Conservation (phyloP, 1,140 invertebrate species). For the Pteromalus puparum region DNA sequence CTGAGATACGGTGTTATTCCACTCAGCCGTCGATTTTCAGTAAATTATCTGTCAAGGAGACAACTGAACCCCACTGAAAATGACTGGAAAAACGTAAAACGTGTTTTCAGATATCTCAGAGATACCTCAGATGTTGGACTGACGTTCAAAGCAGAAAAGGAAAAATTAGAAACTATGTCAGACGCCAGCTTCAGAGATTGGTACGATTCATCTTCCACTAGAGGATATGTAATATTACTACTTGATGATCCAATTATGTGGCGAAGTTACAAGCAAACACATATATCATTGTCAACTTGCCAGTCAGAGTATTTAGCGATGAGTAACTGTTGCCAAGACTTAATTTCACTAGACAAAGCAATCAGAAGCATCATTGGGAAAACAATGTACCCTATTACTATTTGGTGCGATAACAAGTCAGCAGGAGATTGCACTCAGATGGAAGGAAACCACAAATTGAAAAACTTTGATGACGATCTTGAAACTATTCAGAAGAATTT, state of each 20-base stretch:
- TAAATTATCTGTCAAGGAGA: background rate
- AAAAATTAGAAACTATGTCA: background rate
- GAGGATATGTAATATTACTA: slow-evolving; percentile 44
- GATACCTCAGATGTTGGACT: background rate
- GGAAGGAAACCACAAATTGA: no score
- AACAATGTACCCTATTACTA: slow-evolving; percentile 35
- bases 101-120: slow-evolving; percentile 28
- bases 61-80: background rate
- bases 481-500: no score
- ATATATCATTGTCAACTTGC: slow-evolving; percentile 58
- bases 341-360: slow-evolving; percentile 54
- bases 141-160: background rate
- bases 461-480: no score
- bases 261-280: slow-evolving; percentile 59
- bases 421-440: background rate
- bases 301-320: slow-evolving; percentile 64
- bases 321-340: slow-evolving; percentile 57
- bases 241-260: slow-evolving; percentile 56
- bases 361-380: slow-evolving; percentile 14
- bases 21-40: no score
- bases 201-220: slow-evolving; percentile 20
- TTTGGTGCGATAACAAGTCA: slow-evolving; percentile 50
- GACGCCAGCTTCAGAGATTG: slow-evolving; percentile 38
- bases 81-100: slow-evolving; percentile 20
- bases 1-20: no score